Conservation (phyloP, 2,797 vertebrate genomes). For the Margarornis squamiger region DNA sequence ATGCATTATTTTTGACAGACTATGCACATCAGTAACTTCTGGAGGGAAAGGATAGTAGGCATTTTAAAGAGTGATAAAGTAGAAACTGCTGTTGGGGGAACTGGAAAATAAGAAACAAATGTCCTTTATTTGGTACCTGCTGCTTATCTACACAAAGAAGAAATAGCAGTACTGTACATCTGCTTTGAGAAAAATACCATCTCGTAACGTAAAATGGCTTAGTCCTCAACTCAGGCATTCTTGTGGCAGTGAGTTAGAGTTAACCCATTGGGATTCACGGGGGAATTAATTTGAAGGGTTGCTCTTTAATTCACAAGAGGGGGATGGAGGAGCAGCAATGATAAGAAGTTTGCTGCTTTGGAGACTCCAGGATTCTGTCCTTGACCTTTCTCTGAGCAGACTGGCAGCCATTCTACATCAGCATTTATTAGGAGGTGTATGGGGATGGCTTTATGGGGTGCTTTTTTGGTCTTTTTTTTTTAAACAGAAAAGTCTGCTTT, state of each 20-base stretch:
- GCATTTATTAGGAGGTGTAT: background rate
- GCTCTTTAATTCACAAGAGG: background rate
- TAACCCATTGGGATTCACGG: background rate
- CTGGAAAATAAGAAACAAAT: background rate
- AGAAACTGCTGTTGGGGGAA: background rate
- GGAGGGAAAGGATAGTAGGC: background rate
- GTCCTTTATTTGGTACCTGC: conserved; percentile 41
- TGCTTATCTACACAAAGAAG: conserved; percentile 6
- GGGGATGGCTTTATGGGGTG: background rate
- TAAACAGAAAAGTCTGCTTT: background rate
- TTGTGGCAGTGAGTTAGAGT: conserved; percentile 7
- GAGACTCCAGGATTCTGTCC: background rate
- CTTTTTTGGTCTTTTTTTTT: background rate
- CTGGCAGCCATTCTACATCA: conserved; percentile 31
- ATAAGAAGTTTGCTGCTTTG: background rate
- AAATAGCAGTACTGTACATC: background rate
- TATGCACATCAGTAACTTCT: background rate
- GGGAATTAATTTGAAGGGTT: background rate
- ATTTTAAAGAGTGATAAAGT: background rate
- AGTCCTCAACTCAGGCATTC: conserved; percentile 23
- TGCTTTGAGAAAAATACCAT: conserved; percentile 29
- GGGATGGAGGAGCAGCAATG: background rate
- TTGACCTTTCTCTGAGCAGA: background rate
- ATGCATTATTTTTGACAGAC: background rate
- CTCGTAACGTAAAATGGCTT: conserved; percentile 11